Evolutionary conservation across 1,140 invertebrate species (phyloP), one percentile per base, ranked within the genome.

Genomic region (Drosophila punjabiensis): DNA sequence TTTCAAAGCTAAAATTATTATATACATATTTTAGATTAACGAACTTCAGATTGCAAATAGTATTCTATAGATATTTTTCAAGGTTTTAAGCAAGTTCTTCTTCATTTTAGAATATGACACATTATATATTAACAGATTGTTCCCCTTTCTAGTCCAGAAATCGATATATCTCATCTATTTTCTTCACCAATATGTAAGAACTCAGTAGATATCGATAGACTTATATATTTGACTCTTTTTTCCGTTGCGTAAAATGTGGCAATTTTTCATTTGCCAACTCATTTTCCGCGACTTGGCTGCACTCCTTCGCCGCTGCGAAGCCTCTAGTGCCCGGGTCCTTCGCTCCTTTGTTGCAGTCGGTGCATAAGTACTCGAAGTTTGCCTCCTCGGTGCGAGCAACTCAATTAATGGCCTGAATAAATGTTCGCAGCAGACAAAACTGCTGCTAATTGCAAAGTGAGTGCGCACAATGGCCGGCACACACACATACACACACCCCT

Each of bases 371-470:
- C 73, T 81, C 74, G 68, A 71, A 71, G 68, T 52, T 73, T 41
- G 53, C 45, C 68, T 48, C 53, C 56, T 52, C 45, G 70, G 64
- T 64, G 82, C 82, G 82, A 71, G 75, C 75, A 89, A 85, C 85
- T 88, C 86, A 89, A 89, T 89, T 89, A 89, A 89, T 90, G 85
- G 63, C 56, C 81, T 78, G 77, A 78, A 84, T 88, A 83, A 87
- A 87, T 79, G 76, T 71, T 70, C 79, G 85, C 85, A 74, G 66
- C 81, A 90, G 85, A 89, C 85, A 89, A 89, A 89, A 89, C 85
- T 90, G 85, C 79, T 89, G 86, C 85, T 89, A 89, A 89, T 89
- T 89, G 86, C 85, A 85, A 73, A 82, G 69, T 68, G 66, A 82
- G 75, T 68, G 76, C 82, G 61, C 82, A 83, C 81, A 83, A 80